Base-by-base conservation (phyloP, 2,113 vertebrate genomes). In the Tupaia tana region DNA sequence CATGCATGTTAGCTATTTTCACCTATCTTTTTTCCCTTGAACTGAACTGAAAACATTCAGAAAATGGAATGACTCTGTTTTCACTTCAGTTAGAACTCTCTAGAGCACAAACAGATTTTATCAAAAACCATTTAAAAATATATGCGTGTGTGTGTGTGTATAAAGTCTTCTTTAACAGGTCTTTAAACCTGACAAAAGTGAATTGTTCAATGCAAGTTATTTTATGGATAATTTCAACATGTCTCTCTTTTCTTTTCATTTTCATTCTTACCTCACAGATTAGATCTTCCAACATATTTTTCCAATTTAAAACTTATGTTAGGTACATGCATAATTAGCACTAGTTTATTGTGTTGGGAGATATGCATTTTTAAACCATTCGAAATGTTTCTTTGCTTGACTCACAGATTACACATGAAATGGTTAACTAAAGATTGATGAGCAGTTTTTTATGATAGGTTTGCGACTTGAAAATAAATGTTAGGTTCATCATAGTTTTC, bases 401-500 rank as follows among this genome's bases (percentile, higher is more conserved):
- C 95, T 97, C 90, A 97, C 85, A 96, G 97, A 97, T 98, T 97
- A 98, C 88, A 97, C 93, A 94, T 96, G 97, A 98, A 99, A 98
- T 97, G 97, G 95, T 98, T 98, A 98, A 98, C 98, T 97, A 97
- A 97, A 98, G 98, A 97, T 84, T 98, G 98, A 98, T 97, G 98
- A 98, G 97, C 96, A 91, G 97, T 97, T 98, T 96, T 43, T 98
- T 98, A 90, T 97, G 98, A 98, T 97, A 98, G 98, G 98, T 98
- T 98, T 98, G 97, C 78, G 34, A 97, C 98, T 98, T 98, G 98
- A 98, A 98, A 98, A 98, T 98, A 98, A 99, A 98, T 98, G 98
- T 98, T 98, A 98, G 98, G 98, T 98, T 98, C 98, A 98, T 98
- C 98, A 98, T 97, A 98, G 98, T 98, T 98, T 99, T 98, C 98